A percentile compares a stretch with the other conserved stretches of the same genome.
Evolutionary conservation across 1,140 invertebrate genomes (phyloP).

Genomic region (Pseudomyrmex sp.): DNA sequence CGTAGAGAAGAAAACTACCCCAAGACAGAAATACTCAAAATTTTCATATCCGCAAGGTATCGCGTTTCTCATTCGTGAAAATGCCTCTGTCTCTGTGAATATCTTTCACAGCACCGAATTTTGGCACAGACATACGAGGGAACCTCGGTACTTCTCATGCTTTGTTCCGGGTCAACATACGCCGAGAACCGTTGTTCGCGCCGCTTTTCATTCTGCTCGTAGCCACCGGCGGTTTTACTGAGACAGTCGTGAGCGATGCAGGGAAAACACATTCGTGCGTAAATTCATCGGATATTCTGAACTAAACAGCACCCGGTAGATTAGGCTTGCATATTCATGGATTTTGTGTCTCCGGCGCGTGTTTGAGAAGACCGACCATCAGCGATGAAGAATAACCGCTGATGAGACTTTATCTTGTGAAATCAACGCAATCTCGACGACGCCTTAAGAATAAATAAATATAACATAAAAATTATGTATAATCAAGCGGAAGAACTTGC

Average conservation of each 20-base stretch:
- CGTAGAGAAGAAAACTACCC: too few relatives aligned
- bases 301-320: constrained; percentile 34
- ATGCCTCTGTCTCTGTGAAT: neutral
- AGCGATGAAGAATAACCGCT: constrained; percentile 28
- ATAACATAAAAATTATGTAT: too few relatives aligned
- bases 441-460: too few relatives aligned
- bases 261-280: constrained; percentile 21
- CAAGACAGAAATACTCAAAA: neutral
- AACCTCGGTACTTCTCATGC: constrained; percentile 21
- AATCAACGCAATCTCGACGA: neutral
- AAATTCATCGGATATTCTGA: constrained; percentile 55
- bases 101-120: neutral
- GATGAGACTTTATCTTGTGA: constrained; percentile 3
- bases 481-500: too few relatives aligned
- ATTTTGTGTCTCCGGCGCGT: constrained; percentile 23
- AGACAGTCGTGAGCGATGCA: constrained; percentile 56
- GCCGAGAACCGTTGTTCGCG: neutral
- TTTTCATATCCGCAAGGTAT: neutral
- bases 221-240: constrained; percentile 18
- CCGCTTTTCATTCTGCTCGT: constrained; percentile 10
- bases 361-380: constrained; percentile 15
- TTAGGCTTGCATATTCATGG: constrained; percentile 67
- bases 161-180: constrained; percentile 21
- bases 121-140: constrained; percentile 19
- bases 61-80: constrained; percentile 1